phyloP scores from a whole-genome alignment of 2,113 vertebrate species.

The Toxotes jaculatrix region DNA sequence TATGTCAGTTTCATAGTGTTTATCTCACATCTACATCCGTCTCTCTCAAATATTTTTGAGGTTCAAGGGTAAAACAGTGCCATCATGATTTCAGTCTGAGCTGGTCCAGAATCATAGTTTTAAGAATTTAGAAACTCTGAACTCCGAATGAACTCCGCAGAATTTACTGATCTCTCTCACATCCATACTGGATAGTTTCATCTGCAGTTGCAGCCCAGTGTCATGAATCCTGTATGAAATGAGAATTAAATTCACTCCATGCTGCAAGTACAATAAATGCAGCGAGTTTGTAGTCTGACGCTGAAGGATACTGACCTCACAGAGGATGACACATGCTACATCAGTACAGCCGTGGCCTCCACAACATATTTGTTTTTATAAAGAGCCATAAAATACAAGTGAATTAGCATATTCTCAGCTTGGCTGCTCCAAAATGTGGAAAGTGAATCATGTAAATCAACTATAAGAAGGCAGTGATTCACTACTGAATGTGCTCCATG shows the following conservation, averaged over 20 bases:
- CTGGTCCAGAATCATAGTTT: neutral
- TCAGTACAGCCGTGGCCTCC: neutral
- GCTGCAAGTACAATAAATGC: slow-evolving; percentile 14
- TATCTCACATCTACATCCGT: no score
- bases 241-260: slow-evolving; percentile 23
- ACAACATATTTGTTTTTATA: slow-evolving; percentile 30
- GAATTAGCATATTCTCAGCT: slow-evolving; percentile 40
- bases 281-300: neutral
- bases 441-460: slow-evolving; percentile 30
- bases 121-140: slow-evolving; percentile 8
- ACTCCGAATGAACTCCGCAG: slow-evolving; percentile 46
- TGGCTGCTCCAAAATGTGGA: slow-evolving; percentile 19
- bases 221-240: slow-evolving; percentile 53
- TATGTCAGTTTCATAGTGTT: neutral
- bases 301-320: slow-evolving; percentile 15
- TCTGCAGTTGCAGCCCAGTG: slow-evolving; percentile 1
- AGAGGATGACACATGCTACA: slow-evolving; percentile 9
- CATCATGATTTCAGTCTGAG: neutral
- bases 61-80: neutral
- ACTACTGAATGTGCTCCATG: neutral
- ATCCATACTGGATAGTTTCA: slow-evolving; percentile 20
- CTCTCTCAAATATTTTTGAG: neutral
- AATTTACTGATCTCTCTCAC: slow-evolving; percentile 12
- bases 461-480: slow-evolving; percentile 25
- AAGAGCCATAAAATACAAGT: slow-evolving; percentile 25